These are phyloP conservation scores for Chelonus insularis DNA, from an alignment of 1,140 invertebrate species.

Conservation along the genomic window DNA sequence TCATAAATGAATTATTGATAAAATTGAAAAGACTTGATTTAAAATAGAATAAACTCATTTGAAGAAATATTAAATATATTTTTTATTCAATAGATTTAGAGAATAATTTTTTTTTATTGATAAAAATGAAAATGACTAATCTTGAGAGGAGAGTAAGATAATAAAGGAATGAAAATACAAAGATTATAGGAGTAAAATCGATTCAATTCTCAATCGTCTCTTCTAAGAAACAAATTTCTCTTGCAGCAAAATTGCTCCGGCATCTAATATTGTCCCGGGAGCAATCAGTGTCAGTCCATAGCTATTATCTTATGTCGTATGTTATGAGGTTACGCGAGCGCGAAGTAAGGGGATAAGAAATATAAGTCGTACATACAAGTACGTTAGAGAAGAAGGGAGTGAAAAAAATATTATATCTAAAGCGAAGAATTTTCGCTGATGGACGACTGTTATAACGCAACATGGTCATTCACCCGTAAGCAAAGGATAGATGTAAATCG, in stretches of 20 bases:
- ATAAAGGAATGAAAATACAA: not conserved
- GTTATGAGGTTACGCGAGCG: constrained; percentile 2
- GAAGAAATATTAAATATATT: no score
- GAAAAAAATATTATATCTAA: not conserved
- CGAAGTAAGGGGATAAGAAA: not conserved
- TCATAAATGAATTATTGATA: no score
- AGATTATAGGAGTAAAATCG: not conserved
- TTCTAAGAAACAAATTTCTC: constrained; percentile 14
- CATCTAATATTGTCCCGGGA: constrained; percentile 14
- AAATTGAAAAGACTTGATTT: no score
- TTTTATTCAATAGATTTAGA: no score
- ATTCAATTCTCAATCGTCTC: constrained; percentile 11
- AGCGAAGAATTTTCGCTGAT: constrained; percentile 11
- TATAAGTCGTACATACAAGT: not conserved
- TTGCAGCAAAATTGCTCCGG: not conserved
- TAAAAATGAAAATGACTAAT: no score
- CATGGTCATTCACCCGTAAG: constrained; percentile 22
- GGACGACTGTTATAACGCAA: constrained; percentile 12
- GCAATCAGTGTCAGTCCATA: constrained; percentile 13
- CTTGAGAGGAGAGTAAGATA: no score
- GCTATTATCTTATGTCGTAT: constrained; percentile 20
- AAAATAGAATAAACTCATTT: no score
- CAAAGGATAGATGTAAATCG: constrained; percentile 38
- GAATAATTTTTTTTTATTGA: no score
- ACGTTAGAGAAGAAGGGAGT: not conserved